These are phyloP conservation scores for Idaea biselata DNA, from an alignment of 2,888 invertebrate species.

Conservation along the genomic window DNA sequence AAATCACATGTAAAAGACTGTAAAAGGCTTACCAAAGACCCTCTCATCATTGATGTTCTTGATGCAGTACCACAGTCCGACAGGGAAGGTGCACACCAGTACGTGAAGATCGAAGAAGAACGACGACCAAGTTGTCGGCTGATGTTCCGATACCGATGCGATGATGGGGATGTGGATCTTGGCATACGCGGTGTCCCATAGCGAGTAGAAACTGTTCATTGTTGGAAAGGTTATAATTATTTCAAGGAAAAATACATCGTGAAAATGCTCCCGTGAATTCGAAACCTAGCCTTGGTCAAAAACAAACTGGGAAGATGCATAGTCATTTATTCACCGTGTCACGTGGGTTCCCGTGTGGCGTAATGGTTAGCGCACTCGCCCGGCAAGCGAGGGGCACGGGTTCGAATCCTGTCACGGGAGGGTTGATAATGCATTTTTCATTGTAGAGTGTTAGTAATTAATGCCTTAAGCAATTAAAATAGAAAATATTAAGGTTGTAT, in stretches of 20 bases:
- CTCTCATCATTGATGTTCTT: constrained; percentile 98
- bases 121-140: constrained; percentile 99
- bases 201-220: constrained; percentile 92
- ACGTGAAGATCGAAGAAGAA: constrained; percentile 99
- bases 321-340: too few species aligned
- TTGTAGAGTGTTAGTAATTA: too few species aligned
- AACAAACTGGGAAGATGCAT: too few species aligned
- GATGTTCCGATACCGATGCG: constrained; percentile 99
- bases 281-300: too few species aligned
- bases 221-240: constrained; percentile 19
- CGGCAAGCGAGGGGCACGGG: too few species aligned
- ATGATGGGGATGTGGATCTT: constrained; percentile 99
- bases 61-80: constrained; percentile 99
- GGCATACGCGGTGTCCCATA: constrained; percentile 99
- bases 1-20: constrained; percentile 25
- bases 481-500: too few species aligned
- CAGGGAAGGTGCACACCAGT: constrained; percentile 97
- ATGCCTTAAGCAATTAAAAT: too few species aligned
- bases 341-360: too few species aligned
- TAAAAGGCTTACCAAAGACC: constrained; percentile 90
- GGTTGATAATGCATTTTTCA: too few species aligned
- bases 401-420: too few species aligned
- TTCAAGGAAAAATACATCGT: constrained; percentile 5
- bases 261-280: constrained; percentile 3
- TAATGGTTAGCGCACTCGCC: too few species aligned